Base-by-base conservation (phyloP, 2,797 vertebrate genomes). In the Argya squamiceps region DNA sequence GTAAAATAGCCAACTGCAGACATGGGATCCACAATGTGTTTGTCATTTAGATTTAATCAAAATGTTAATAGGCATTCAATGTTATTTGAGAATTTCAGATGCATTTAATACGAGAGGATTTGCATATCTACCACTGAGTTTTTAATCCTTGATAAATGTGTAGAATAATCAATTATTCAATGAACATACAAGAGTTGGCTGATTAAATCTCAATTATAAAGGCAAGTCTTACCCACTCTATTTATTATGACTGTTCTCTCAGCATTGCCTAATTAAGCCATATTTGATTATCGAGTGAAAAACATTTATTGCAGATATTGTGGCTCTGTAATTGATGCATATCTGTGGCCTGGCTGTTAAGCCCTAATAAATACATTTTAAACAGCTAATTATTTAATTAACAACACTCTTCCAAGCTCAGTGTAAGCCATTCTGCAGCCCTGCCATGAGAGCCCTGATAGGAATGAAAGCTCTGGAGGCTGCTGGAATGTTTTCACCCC, bases 191-290 rank as follows among this genome's bases (percentile, higher is more conserved):
- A 69, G 91, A 89, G 81, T 3, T 71, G 17, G 19, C 88, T 97
- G 96, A 96, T 97, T 97, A 97, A 96, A 95, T 97, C 94, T 97
- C 96, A 96, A 96, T 97, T 96, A 97, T 92, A 93, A 95, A 96
- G 85, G 78, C 94, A 96, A 92, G 83, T 34, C 85, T 95, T 89
- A 91, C 81, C 49, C 90, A 60, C 22, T 86, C 79, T 95, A 96
- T 96, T 96, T 97, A 96, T 97, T 95, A 93, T 56, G 74, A 93
- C 89, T 93, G 73, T 93, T 95, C 91, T 96, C 82, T 74, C 94
- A 88, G 92, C 83, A 86, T 88, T 87, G 79, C 92, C 85, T 96
- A 97, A 97, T 97, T 97, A 97, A 96, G 91, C 91, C 78, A 63
- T 87, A 95, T 92, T 97, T 97, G 94, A 97, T 97, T 96, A 93